phyloP scores from a whole-genome alignment of 2,797 vertebrate genomes.

The Numenius phaeopus region DNA sequence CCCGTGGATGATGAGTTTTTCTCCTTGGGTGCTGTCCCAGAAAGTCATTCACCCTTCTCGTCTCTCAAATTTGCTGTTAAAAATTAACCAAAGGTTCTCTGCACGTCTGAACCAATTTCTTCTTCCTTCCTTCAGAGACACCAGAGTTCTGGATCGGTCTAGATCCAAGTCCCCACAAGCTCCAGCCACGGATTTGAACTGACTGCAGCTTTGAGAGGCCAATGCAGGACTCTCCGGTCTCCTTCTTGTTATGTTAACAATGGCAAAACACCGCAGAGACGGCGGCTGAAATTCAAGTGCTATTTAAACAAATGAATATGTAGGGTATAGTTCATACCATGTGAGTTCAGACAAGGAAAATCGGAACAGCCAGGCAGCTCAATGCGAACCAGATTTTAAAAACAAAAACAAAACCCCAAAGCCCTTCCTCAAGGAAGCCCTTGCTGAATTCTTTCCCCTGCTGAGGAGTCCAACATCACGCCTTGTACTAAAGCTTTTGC shows the following conservation, averaged over 20 bases:
- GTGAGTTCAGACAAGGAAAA: conserved; percentile 61
- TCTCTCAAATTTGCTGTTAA: background rate
- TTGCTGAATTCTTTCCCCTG: conserved; percentile 51
- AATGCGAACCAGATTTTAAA: conserved; percentile 65
- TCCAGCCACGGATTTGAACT: background rate
- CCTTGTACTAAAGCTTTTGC: conserved; percentile 24
- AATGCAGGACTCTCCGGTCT: background rate
- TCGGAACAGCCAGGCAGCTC: conserved; percentile 44
- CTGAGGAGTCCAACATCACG: conserved; percentile 57
- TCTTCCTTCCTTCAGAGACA: background rate
- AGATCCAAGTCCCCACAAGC: background rate
- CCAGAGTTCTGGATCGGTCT: background rate
- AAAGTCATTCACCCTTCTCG: background rate
- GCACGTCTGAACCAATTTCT: background rate
- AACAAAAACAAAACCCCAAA: conserved; percentile 70
- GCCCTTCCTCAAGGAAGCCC: conserved; percentile 67
- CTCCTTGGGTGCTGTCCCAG: background rate
- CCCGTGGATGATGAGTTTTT: background rate
- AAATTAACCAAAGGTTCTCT: background rate
- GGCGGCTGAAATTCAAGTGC: conserved; percentile 26
- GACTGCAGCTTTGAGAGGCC: background rate
- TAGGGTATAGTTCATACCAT: conserved; percentile 54
- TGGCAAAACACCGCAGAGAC: conserved; percentile 32
- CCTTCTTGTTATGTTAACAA: conserved; percentile 42
- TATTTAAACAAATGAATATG: conserved; percentile 61